Conservation (phyloP, 1,140 invertebrate genomes). For the Trinorchestia longiramus region DNA sequence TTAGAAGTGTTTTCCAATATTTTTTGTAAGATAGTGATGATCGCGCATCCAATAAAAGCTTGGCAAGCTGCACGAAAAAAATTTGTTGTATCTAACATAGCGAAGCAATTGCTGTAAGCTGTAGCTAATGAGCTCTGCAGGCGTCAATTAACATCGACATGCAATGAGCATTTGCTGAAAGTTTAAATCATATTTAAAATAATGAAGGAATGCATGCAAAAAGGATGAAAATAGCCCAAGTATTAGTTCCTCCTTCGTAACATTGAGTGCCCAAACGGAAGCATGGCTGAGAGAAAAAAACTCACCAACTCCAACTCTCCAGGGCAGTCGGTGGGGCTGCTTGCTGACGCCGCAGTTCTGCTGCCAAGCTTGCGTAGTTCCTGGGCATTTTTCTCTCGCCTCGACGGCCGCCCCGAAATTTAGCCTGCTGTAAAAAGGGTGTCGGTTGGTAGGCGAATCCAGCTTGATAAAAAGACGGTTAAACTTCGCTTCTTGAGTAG, state of each 20-base stretch:
- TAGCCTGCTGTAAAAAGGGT: background rate
- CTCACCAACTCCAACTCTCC: background rate
- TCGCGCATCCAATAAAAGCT: background rate
- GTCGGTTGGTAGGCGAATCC: background rate
- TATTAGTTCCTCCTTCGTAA: background rate
- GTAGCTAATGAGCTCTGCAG: background rate
- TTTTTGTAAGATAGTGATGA: background rate
- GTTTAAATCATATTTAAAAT: background rate
- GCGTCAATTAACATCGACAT: background rate
- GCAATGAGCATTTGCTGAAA: background rate
- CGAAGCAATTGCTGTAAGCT: background rate
- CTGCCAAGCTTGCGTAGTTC: background rate
- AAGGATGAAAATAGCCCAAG: background rate
- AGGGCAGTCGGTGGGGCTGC: background rate
- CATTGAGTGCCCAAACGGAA: background rate
- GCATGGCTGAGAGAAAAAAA: background rate
- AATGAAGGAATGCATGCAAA: background rate
- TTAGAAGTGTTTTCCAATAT: background rate
- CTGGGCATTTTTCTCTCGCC: background rate
- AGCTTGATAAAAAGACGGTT: background rate
- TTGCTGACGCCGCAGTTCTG: background rate
- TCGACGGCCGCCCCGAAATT: background rate
- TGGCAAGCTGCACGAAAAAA: background rate
- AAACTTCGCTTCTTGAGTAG: background rate
- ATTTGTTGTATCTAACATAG: too few relatives aligned